These are phyloP conservation scores for Euthynnus affinis DNA, from an alignment of 2,797 vertebrate genomes.

Conservation along the genomic window DNA sequence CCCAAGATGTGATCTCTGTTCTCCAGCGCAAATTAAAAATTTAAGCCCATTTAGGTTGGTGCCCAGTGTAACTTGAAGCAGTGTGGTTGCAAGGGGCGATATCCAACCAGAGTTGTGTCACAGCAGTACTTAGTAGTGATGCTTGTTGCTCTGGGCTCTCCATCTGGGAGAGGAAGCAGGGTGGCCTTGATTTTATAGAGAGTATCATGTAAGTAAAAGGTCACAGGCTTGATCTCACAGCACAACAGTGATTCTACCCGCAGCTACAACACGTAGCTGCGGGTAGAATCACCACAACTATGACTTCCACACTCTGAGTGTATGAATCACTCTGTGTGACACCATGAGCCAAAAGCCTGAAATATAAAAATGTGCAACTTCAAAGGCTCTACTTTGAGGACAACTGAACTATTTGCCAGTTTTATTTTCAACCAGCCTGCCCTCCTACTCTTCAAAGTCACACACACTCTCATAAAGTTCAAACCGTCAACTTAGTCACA, in stretches of 20 bases:
- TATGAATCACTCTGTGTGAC: slow-evolving; percentile 39
- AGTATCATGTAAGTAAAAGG: slow-evolving; percentile 63
- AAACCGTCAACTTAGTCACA: slow-evolving; percentile 45
- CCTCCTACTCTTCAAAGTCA: slow-evolving; percentile 50
- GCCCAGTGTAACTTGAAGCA: slow-evolving; percentile 80
- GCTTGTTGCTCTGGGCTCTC: slow-evolving; percentile 67
- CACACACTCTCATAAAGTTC: slow-evolving; percentile 41
- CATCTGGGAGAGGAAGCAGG: slow-evolving; percentile 46
- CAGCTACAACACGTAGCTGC: slow-evolving; percentile 19
- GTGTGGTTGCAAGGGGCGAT: slow-evolving; percentile 72
- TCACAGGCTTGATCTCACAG: slow-evolving; percentile 48
- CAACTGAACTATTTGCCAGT: slow-evolving; percentile 58
- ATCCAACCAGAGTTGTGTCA: slow-evolving; percentile 75
- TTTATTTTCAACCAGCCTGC: slow-evolving; percentile 59
- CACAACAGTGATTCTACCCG: slow-evolving; percentile 41
- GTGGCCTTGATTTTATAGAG: slow-evolving; percentile 51
- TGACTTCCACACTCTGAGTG: slow-evolving; percentile 11
- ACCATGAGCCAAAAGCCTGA: slow-evolving; percentile 24
- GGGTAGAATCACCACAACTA: slow-evolving; percentile 18
- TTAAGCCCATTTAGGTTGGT: slow-evolving; percentile 84
- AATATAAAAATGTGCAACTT: slow-evolving; percentile 42
- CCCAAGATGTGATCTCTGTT: slow-evolving; percentile 85
- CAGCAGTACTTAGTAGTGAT: slow-evolving; percentile 66
- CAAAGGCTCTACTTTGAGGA: slow-evolving; percentile 40
- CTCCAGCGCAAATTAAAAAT: slow-evolving; percentile 85